These are phyloP conservation scores for Azorinus chamasolen DNA, from an alignment of 2,888 invertebrate genomes.

Conservation along the genomic window DNA sequence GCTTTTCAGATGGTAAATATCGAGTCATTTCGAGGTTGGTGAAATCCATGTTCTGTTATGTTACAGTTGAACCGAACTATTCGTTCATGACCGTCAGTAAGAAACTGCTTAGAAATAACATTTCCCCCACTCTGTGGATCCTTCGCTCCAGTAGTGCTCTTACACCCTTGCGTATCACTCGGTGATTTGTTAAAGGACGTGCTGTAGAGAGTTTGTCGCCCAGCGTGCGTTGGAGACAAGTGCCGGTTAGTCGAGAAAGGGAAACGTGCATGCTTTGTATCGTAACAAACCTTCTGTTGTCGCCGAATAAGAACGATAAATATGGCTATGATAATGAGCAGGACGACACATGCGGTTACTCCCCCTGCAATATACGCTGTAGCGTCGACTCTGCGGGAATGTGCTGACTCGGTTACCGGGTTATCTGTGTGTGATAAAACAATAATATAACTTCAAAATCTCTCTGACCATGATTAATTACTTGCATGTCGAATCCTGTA, in stretches of 20 bases:
- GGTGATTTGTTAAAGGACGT: background rate
- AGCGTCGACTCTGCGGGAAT: slow-evolving; percentile 18
- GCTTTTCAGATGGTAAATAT: background rate
- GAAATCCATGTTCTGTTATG: slow-evolving; percentile 56
- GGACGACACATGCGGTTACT: slow-evolving; percentile 27
- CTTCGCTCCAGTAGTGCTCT: background rate
- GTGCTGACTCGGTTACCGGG: background rate
- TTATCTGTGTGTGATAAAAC: background rate
- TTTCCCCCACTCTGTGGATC: background rate
- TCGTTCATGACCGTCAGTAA: slow-evolving; percentile 43
- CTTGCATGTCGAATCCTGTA: too few relatives aligned
- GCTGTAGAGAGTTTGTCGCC: background rate
- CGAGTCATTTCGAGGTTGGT: slow-evolving; percentile 5
- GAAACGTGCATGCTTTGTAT: slow-evolving; percentile 28
- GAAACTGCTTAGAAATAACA: slow-evolving; percentile 28
- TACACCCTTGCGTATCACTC: background rate
- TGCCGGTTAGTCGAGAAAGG: slow-evolving; percentile 24
- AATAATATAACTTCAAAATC: too few relatives aligned
- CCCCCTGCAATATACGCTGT: slow-evolving; percentile 46
- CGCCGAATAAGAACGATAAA: slow-evolving; percentile 34
- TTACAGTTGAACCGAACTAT: slow-evolving; percentile 61
- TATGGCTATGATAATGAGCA: slow-evolving; percentile 30
- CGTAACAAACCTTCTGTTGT: slow-evolving; percentile 50
- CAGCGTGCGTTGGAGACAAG: background rate
- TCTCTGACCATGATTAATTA: too few relatives aligned